A percentile compares a stretch with the other conserved stretches of the same genome.
These are phyloP conservation scores for Heterochromis multidens DNA, from an alignment of 2,113 vertebrate species.

Conservation along the genomic window DNA sequence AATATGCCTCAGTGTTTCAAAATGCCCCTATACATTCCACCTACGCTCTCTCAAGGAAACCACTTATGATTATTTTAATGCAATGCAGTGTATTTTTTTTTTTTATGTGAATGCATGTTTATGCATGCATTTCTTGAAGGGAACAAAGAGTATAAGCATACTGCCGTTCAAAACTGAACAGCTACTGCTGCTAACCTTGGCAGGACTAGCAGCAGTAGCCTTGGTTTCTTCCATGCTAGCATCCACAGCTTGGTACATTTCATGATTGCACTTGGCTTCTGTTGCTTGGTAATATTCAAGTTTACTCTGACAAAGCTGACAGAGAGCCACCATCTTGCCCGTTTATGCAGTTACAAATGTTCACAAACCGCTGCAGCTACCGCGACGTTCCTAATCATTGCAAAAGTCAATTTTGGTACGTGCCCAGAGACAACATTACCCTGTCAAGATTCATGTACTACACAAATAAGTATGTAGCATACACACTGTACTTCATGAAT, in stretches of 20 bases:
- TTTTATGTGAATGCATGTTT: neutral
- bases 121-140: neutral
- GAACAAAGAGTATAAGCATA: neutral
- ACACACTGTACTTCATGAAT: neutral
- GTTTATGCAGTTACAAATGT: too few species aligned
- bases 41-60: conserved; percentile 19
- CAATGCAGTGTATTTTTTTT: neutral
- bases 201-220: neutral
- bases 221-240: neutral
- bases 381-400: fast-evolving
- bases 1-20: conserved; percentile 1
- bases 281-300: neutral
- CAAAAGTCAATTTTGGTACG: neutral
- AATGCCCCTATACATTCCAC: conserved; percentile 19
- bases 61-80: conserved; percentile 25
- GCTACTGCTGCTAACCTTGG: fast-evolving
- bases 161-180: neutral
- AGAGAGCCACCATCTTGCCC: too few species aligned
- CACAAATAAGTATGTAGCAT: neutral
- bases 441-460: neutral
- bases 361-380: neutral
- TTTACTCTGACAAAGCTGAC: neutral
- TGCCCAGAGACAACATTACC: too few species aligned
- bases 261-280: neutral
- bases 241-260: neutral